phyloP scores from a whole-genome alignment of 2,888 invertebrate genomes.

The Pasiphila rectangulata region DNA sequence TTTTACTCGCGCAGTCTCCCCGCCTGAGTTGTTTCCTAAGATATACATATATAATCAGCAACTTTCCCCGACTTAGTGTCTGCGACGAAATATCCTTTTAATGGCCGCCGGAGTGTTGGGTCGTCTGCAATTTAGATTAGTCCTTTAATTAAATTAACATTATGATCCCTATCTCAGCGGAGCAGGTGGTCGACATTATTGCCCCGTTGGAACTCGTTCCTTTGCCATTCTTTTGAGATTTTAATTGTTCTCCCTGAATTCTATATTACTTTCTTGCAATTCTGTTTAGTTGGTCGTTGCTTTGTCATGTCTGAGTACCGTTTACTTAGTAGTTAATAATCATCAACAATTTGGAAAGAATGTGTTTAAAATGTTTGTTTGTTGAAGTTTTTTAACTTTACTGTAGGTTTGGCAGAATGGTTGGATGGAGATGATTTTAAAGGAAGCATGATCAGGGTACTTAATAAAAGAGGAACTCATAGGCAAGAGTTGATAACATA shows the following conservation, averaged over 20 bases:
- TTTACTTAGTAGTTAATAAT: constrained; percentile 12
- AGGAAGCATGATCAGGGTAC: no score
- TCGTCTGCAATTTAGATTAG: constrained; percentile 81
- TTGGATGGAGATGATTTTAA: no score
- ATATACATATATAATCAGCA: constrained; percentile 76
- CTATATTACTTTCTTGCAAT: constrained; percentile 40
- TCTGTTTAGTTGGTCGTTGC: constrained; percentile 21
- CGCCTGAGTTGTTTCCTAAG: constrained; percentile 58
- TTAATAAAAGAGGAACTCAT: no score
- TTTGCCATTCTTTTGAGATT: constrained; percentile 50
- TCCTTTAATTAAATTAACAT: constrained; percentile 82
- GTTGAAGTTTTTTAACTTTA: no score
- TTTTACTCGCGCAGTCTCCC: constrained; percentile 53
- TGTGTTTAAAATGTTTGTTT: no score
- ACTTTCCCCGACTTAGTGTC: constrained; percentile 71
- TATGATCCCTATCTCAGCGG: constrained; percentile 76
- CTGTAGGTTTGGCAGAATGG: no score
- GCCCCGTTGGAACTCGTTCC: constrained; percentile 63
- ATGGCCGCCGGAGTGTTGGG: constrained; percentile 76
- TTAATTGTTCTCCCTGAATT: constrained; percentile 43
- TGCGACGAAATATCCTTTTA: constrained; percentile 78
- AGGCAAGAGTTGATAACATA: no score
- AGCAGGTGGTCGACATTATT: constrained; percentile 76
- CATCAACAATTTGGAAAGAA: constrained; percentile 8
- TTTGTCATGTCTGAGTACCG: constrained; percentile 18